These are phyloP conservation scores for Tinea pellionella DNA, from an alignment of 2,888 invertebrate species.

Conservation along the genomic window DNA sequence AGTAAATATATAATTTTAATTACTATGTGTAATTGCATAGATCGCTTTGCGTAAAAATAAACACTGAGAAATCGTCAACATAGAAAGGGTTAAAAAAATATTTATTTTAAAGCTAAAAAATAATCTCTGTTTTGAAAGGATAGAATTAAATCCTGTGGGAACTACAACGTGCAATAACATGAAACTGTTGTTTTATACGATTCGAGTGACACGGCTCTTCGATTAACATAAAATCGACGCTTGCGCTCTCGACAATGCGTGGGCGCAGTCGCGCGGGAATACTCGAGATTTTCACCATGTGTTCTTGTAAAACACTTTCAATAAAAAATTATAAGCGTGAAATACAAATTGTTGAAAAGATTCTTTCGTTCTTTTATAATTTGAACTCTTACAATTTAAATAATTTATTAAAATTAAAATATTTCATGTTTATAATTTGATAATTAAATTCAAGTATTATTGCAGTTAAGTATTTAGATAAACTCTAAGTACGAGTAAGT, in stretches of 20 bases:
- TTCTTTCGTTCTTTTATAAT: neutral
- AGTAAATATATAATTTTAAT: no score
- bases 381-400: no score
- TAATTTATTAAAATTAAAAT: no score
- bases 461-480: neutral
- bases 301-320: neutral
- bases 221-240: constrained; percentile 64
- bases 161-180: constrained; percentile 8
- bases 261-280: constrained; percentile 46
- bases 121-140: neutral
- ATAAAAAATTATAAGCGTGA: neutral
- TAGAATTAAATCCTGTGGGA: neutral
- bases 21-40: no score
- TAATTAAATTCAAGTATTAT: neutral
- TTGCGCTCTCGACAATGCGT: constrained; percentile 35
- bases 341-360: neutral
- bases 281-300: constrained; percentile 3
- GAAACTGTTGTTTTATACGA: constrained; percentile 10
- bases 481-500: no score
- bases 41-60: no score
- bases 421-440: no score
- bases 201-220: constrained; percentile 52
- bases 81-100: neutral
- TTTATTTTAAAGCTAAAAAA: neutral
- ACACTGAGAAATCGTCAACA: neutral